Evolutionary conservation across 2,113 vertebrate genomes (phyloP).

Genomic region (Camelus bactrianus): DNA sequence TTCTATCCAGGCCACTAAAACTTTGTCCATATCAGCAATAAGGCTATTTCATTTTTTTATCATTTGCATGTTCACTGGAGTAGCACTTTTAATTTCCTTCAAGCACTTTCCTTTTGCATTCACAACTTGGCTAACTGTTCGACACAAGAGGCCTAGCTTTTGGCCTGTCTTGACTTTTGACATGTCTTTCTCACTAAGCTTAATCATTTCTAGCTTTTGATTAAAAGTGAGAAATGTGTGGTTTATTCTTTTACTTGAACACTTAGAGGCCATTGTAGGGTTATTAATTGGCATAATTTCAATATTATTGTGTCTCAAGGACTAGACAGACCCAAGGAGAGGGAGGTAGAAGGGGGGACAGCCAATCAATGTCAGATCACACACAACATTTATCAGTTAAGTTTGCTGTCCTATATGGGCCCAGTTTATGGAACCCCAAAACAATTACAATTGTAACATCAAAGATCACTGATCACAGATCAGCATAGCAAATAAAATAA

Average conservation of each 20-base stretch:
- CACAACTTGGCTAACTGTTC: background rate
- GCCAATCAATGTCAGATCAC: background rate
- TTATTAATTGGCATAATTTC: background rate
- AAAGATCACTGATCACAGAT: background rate
- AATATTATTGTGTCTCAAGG: background rate
- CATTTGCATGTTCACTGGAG: background rate
- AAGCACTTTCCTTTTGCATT: background rate
- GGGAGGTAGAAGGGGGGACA: background rate
- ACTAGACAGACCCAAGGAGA: background rate
- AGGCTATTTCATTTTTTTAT: background rate
- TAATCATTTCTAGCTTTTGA: background rate
- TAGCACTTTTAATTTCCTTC: background rate
- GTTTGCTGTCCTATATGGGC: background rate
- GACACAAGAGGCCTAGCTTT: background rate
- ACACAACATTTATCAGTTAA: background rate
- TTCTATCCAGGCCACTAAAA: background rate
- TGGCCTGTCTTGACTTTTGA: background rate
- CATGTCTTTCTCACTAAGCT: background rate
- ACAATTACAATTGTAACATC: background rate
- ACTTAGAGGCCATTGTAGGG: background rate
- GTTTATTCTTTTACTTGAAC: background rate
- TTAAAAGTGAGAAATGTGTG: background rate
- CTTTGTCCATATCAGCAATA: background rate
- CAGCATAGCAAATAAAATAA: background rate
- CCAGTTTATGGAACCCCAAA: background rate